Percentiles rank a stretch among this genome's conserved stretches.
These are phyloP conservation scores for Neotoma lepida DNA, from an alignment of 2,113 vertebrate species.

Conservation along the genomic window DNA sequence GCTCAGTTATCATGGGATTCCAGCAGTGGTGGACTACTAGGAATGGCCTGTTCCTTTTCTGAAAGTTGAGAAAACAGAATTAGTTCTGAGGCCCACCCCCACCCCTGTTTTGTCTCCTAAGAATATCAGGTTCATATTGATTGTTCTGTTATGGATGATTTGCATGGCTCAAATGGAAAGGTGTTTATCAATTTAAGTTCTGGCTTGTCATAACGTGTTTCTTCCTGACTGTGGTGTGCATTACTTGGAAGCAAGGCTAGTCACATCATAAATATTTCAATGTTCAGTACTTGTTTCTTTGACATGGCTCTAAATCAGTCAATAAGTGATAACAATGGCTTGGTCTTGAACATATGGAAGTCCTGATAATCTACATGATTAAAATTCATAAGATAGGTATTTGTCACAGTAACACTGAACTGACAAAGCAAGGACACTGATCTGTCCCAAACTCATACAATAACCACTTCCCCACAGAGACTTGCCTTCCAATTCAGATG, in stretches of 20 bases:
- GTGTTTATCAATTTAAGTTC: constrained; percentile 70
- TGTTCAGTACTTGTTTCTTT: constrained; percentile 66
- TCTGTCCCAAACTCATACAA: constrained; percentile 22
- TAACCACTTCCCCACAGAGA: neutral
- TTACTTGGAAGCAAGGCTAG: constrained; percentile 56
- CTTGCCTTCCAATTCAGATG: constrained; percentile 41
- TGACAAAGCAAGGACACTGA: constrained; percentile 62
- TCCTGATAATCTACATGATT: constrained; percentile 18
- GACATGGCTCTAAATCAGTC: constrained; percentile 69
- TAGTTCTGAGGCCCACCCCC: neutral
- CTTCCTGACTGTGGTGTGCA: constrained; percentile 21
- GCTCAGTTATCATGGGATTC: constrained; percentile 6
- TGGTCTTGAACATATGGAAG: constrained; percentile 62
- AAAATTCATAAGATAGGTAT: constrained; percentile 71
- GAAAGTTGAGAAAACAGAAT: constrained; percentile 51
- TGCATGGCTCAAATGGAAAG: constrained; percentile 73
- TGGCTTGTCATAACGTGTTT: constrained; percentile 54
- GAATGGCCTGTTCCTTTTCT: constrained; percentile 22
- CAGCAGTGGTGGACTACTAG: neutral
- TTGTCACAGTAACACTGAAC: constrained; percentile 73
- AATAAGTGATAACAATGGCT: constrained; percentile 70
- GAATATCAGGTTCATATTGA: constrained; percentile 72
- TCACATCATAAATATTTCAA: constrained; percentile 72
- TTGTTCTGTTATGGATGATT: constrained; percentile 70
- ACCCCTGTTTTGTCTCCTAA: neutral